Percentiles rank a stretch among this genome's conserved stretches.
phyloP scores from a whole-genome alignment of 2,888 invertebrate genomes.

The Eupeodes luniger region DNA sequence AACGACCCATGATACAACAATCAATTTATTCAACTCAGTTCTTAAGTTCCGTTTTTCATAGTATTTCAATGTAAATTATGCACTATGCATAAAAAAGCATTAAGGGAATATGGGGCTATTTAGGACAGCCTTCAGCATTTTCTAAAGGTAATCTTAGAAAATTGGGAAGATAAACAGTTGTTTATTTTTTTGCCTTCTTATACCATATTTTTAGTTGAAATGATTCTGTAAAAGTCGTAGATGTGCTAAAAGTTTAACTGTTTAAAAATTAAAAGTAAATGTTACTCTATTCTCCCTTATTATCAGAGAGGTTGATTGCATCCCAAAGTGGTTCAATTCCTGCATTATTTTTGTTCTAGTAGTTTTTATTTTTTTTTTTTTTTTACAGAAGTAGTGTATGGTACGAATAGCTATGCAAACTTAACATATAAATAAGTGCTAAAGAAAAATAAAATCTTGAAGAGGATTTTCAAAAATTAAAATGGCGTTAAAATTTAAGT shows the following conservation, averaged over 20 bases:
- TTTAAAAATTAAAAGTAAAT: not conserved
- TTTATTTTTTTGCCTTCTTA: no score
- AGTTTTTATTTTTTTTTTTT: not conserved
- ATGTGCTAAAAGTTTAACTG: no score
- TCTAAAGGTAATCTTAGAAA: no score
- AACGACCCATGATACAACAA: slow-evolving; percentile 1
- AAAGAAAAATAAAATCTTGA: slow-evolving; percentile 6
- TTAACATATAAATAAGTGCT: not conserved
- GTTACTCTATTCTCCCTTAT: not conserved
- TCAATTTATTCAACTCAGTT: slow-evolving; percentile 10
- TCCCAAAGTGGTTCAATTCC: slow-evolving; percentile 1
- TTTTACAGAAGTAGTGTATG: not conserved
- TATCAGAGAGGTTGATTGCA: not conserved
- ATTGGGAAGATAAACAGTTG: no score
- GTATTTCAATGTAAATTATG: slow-evolving; percentile 1
- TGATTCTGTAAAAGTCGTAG: no score
- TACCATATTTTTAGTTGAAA: no score
- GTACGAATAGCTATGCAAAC: not conserved
- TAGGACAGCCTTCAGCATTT: no score
- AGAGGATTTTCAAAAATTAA: slow-evolving; percentile 11
- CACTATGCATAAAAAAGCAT: not conserved
- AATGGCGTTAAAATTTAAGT: slow-evolving; percentile 6
- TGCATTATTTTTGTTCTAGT: not conserved
- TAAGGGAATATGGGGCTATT: not conserved
- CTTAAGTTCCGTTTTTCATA: slow-evolving; percentile 4